These are phyloP conservation scores for Thymelicus lineola DNA, from an alignment of 2,888 invertebrate species.

Conservation along the genomic window DNA sequence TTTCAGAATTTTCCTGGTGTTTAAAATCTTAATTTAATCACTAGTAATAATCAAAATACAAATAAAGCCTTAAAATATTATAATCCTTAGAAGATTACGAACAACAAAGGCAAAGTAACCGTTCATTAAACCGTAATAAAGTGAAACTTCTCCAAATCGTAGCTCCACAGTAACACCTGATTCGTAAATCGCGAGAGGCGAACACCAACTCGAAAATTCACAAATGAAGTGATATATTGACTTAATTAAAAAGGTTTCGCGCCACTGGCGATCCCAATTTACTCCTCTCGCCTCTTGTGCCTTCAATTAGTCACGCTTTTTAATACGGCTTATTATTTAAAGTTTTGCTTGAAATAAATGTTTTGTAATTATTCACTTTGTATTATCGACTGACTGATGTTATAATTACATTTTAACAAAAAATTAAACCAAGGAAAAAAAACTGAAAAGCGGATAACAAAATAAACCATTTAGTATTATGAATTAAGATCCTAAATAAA, in stretches of 20 bases:
- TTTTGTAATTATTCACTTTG: background rate
- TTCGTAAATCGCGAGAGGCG: conserved; percentile 31
- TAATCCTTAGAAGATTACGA: background rate
- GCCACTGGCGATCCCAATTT: conserved; percentile 43
- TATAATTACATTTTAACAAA: no score
- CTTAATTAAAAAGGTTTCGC: conserved; percentile 73
- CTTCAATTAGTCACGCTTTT: conserved; percentile 34
- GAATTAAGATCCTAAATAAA: no score
- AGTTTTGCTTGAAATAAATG: conserved; percentile 3
- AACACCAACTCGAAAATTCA: conserved; percentile 43
- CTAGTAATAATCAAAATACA: no score
- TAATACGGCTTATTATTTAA: conserved; percentile 23
- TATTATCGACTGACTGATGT: no score
- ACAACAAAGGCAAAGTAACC: background rate
- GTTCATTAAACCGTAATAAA: background rate
- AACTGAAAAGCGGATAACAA: no score
- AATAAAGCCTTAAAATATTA: no score
- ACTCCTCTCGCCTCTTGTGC: conserved; percentile 29
- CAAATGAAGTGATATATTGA: conserved; percentile 70
- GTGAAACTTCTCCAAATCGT: conserved; percentile 10
- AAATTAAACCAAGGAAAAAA: no score
- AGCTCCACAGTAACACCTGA: conserved; percentile 15
- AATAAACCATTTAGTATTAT: no score
- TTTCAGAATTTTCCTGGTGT: no score
- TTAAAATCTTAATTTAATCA: no score